Evolutionary conservation across 2,113 vertebrate genomes (phyloP).

Genomic region (Speoplatyrhinus poulsoni): DNA sequence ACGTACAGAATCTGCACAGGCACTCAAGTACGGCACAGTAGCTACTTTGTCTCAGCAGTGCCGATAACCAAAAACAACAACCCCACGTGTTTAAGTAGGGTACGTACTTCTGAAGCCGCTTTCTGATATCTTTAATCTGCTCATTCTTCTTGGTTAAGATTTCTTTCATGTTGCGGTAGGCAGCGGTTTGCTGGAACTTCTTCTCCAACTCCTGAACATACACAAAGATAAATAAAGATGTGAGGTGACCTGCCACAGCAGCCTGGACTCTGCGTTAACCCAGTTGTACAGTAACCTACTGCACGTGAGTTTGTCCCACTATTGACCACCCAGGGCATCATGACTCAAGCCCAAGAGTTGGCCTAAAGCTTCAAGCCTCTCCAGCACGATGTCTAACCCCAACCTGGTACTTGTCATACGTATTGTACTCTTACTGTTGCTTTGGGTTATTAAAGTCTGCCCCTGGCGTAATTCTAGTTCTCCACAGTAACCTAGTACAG

Average conservation of each 20-base stretch:
- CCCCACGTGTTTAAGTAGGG: background rate
- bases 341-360: no score
- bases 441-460: no score
- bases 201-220: conserved; percentile 87
- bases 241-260: no score
- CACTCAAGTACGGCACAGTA: background rate
- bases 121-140: conserved; percentile 92
- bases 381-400: no score
- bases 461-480: no score
- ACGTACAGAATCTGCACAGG: background rate
- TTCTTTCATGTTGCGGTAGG: conserved; percentile 97
- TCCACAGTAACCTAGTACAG: no score
- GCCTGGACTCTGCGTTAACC: background rate
- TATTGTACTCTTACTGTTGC: no score
- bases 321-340: no score
- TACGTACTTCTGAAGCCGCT: conserved; percentile 84
- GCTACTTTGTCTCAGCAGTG: background rate
- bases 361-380: no score
- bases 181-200: conserved; percentile 96
- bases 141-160: conserved; percentile 96
- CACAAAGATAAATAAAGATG: conserved; percentile 4
- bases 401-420: no score
- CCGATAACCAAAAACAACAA: background rate
- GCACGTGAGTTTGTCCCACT: no score
- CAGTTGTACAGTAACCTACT: no score